Percentiles rank a stretch among this genome's conserved stretches.
Conservation (phyloP, 2,888 invertebrate species). For the Conops quadrifasciatus region DNA sequence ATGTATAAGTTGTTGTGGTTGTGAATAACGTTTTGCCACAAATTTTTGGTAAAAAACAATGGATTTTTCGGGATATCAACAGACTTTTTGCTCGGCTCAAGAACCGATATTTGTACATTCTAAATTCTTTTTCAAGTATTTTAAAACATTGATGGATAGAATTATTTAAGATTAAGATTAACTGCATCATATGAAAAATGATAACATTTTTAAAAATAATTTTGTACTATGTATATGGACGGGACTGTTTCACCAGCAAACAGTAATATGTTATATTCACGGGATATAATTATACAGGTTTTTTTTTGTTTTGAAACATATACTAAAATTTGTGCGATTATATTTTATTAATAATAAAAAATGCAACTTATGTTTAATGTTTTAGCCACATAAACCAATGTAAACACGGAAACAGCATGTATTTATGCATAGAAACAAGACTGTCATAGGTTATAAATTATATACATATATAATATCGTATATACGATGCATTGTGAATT, state of each 20-base stretch:
- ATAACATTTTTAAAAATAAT: background rate
- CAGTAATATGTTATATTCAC: background rate
- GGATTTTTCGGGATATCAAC: too few relatives aligned
- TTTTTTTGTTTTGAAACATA: conserved; percentile 18
- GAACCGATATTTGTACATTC: background rate
- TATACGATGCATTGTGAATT: conserved; percentile 12
- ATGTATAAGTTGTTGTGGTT: too few relatives aligned
- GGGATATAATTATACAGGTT: background rate
- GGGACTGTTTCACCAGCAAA: background rate
- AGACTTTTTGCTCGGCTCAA: background rate
- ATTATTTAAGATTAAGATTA: background rate
- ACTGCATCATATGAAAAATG: too few relatives aligned
- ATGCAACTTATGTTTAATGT: conserved; percentile 7
- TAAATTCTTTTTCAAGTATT: background rate
- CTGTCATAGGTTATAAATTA: conserved; percentile 47
- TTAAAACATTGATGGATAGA: background rate
- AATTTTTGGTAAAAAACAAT: too few relatives aligned
- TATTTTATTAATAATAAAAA: conserved; percentile 19
- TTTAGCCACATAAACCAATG: conserved; percentile 14
- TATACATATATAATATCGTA: background rate
- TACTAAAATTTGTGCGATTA: background rate
- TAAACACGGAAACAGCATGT: conserved; percentile 35
- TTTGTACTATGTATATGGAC: conserved; percentile 7
- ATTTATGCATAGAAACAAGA: conserved; percentile 48
- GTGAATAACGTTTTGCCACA: too few relatives aligned